phyloP scores from a whole-genome alignment of 2,113 vertebrate genomes.

The Lepus europaeus region DNA sequence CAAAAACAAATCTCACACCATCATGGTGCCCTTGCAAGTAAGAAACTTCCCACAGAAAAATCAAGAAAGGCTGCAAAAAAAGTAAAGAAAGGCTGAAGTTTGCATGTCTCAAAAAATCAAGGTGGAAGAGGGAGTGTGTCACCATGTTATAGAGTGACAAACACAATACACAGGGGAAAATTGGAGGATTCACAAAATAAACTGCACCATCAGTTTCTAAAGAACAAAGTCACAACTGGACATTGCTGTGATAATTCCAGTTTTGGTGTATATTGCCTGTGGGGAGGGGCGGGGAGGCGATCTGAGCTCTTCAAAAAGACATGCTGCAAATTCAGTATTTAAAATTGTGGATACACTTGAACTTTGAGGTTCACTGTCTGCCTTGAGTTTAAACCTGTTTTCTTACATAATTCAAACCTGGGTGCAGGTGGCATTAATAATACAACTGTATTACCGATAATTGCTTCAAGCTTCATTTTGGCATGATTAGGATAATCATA shows the following conservation, averaged over 20 bases:
- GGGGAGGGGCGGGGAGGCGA: background rate
- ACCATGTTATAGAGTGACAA: background rate
- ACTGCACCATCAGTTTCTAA: conserved; percentile 11
- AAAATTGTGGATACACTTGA: conserved; percentile 40
- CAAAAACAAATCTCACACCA: background rate
- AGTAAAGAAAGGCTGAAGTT: background rate
- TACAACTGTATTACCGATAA: conserved; percentile 62
- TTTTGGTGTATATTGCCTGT: background rate
- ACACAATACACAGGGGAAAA: background rate
- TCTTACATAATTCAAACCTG: conserved; percentile 72
- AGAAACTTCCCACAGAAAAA: background rate
- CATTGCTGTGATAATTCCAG: background rate
- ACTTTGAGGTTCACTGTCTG: conserved; percentile 58
- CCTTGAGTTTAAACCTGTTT: conserved; percentile 66
- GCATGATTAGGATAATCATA: conserved; percentile 67
- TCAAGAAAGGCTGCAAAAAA: background rate
- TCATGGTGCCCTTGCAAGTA: background rate
- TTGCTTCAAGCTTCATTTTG: conserved; percentile 71
- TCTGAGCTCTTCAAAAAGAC: background rate
- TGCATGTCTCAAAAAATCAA: background rate
- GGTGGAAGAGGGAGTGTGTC: background rate
- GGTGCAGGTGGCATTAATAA: conserved; percentile 71
- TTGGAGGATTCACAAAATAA: background rate
- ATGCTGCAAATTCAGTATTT: background rate
- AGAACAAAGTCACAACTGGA: background rate